Base-by-base conservation (phyloP, 2,888 invertebrate species). In the Eulithis prunata region DNA sequence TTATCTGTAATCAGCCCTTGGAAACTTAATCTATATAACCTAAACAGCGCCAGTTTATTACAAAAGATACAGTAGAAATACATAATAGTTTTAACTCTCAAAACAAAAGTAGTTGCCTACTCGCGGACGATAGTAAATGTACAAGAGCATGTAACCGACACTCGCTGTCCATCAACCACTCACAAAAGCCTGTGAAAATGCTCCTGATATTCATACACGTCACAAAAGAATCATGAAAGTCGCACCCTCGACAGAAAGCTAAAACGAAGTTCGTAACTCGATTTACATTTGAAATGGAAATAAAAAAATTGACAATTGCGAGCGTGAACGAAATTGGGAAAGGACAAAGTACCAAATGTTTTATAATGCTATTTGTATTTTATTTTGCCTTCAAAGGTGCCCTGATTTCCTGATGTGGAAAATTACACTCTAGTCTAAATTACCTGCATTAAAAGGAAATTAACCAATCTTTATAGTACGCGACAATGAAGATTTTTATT, bases 221-320 rank as follows among this genome's bases (percentile, higher is more conserved):
- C 70, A 76, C 74, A 82, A 79, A 82, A 76, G 76, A 79, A 78
- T 71, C 70, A 64, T 69, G 75, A 83, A 79, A 79, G 81, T 80
- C 75, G 76, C 76, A 72, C 68, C 73, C 75, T 77, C 76, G 72
- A 74, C 75, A 74, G 76, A 85, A 83, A 79, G 80, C 76, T 75
- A 70, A 81, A 87, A 84, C 83, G 83, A 86, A 86, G 84, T 86
- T 86, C 75, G 76, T 78, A 86, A 87, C 82, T 85, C 82, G 81
- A 87, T 86, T 86, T 86, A 76, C 83, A 86, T 86, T 84, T 81
- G 80, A 77, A 82, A 83, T 82, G 81, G 80, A 81, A 82, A 82
- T 80, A 81, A 85, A 82, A 66, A 84, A 81, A 80, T 70, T 78
- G 77, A 76, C 83, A 80, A 84, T 85, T 78, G 79, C 71, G 68